These are phyloP conservation scores for Sarcophaga rosellei DNA, from an alignment of 2,888 invertebrate species.

Conservation along the genomic window DNA sequence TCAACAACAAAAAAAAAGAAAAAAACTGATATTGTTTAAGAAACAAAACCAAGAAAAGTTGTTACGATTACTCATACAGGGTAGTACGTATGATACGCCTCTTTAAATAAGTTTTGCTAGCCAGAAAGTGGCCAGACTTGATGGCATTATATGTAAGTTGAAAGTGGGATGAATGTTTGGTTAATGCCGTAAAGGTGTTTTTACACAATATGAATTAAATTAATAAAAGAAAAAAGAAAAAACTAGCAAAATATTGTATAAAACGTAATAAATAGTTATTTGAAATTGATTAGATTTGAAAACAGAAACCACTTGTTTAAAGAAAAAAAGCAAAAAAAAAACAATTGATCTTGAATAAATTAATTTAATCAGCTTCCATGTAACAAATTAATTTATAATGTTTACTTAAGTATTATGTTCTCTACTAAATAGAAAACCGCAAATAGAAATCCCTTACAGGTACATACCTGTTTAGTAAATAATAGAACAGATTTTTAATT, in stretches of 20 bases:
- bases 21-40: background rate
- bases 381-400: background rate
- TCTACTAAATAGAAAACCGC: background rate
- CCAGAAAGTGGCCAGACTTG: background rate
- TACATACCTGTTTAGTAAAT: too few relatives aligned
- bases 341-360: background rate
- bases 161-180: background rate
- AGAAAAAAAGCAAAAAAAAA: background rate
- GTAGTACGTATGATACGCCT: slow-evolving; percentile 27
- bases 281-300: background rate
- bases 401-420: background rate
- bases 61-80: slow-evolving; percentile 53
- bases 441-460: too few relatives aligned
- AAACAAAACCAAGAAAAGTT: slow-evolving; percentile 21
- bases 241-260: background rate
- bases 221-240: background rate
- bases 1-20: background rate
- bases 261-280: background rate
- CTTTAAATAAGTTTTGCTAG: slow-evolving; percentile 24
- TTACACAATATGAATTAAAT: background rate
- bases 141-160: background rate
- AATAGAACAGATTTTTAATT: too few relatives aligned
- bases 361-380: background rate
- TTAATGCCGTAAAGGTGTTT: background rate
- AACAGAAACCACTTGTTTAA: background rate